Conservation (phyloP, 37 sponge, comb jelly and placozoan species). For the Tethya wilhelma region DNA sequence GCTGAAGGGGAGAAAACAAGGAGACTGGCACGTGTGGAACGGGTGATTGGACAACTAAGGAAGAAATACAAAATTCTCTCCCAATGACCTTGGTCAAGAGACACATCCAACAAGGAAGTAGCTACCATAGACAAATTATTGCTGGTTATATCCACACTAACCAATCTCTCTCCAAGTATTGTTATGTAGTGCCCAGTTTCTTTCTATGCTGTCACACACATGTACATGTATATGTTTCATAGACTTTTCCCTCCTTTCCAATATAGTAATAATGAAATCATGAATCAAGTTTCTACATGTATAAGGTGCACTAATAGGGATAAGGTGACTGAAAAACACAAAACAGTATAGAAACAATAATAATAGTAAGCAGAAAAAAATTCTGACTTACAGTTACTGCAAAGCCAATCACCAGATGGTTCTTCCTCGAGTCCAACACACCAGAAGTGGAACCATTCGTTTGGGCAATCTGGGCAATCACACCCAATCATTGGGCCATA, state of each 20-base stretch:
- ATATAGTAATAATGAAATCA: neutral
- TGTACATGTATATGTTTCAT: too few species aligned
- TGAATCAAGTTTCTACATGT: too few species aligned
- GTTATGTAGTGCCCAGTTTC: neutral
- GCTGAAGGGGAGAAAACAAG: constrained; percentile 38
- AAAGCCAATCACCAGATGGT: constrained; percentile 7
- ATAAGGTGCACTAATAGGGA: neutral
- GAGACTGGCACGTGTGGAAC: constrained; percentile 22
- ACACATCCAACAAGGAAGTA: constrained; percentile 2
- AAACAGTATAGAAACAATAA: neutral
- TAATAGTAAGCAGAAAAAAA: neutral
- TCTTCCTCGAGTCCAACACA: neutral
- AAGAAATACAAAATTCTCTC: constrained; percentile 55
- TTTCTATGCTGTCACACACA: too few species aligned
- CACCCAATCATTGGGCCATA: constrained; percentile 15
- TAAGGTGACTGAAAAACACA: neutral
- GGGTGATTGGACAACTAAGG: constrained; percentile 43
- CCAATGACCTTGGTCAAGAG: constrained; percentile 44
- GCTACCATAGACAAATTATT: constrained; percentile 43
- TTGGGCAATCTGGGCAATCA: constrained; percentile 5
- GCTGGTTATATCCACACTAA: constrained; percentile 24
- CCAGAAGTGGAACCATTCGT: constrained; percentile 3
- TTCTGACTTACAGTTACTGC: neutral
- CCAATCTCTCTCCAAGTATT: constrained; percentile 13
- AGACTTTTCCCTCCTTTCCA: neutral